Conservation (phyloP, 2,113 vertebrate genomes). For the Empidonax alnorum region DNA sequence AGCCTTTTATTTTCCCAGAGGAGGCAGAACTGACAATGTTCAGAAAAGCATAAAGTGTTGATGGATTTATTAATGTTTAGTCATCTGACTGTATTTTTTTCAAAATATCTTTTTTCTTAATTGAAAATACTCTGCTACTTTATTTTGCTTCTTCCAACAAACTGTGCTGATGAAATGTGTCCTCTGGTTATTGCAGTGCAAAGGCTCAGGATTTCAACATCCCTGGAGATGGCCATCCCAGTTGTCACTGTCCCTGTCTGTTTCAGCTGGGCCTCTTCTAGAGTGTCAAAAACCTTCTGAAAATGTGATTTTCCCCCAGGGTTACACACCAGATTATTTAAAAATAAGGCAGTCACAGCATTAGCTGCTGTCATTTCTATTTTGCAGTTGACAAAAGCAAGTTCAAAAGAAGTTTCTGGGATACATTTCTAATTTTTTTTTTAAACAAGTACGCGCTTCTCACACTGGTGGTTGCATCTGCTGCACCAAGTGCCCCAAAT, state of each 20-base stretch:
- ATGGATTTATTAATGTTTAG: constrained; percentile 14
- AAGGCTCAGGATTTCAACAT: background rate
- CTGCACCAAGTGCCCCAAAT: accelerated
- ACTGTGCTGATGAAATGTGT: background rate
- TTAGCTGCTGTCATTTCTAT: background rate
- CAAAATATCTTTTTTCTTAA: background rate
- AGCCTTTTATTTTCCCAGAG: background rate
- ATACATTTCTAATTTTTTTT: too few species aligned
- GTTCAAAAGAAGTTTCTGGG: background rate
- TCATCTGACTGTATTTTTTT: background rate
- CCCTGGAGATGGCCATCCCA: background rate
- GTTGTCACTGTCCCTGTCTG: background rate
- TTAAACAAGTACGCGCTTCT: background rate
- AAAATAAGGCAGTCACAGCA: background rate
- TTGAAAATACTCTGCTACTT: background rate
- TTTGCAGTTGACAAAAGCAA: background rate
- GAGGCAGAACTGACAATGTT: background rate
- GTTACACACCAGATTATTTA: background rate
- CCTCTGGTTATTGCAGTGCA: background rate
- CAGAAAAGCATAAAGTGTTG: background rate
- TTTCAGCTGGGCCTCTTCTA: background rate
- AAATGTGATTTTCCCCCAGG: background rate
- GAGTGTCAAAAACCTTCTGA: background rate
- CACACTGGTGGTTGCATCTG: background rate
- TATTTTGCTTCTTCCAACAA: constrained; percentile 22